Evolutionary conservation across 2,888 invertebrate genomes (phyloP), one percentile per base, ranked within the genome.

Genomic region (Drosophila rellima): DNA sequence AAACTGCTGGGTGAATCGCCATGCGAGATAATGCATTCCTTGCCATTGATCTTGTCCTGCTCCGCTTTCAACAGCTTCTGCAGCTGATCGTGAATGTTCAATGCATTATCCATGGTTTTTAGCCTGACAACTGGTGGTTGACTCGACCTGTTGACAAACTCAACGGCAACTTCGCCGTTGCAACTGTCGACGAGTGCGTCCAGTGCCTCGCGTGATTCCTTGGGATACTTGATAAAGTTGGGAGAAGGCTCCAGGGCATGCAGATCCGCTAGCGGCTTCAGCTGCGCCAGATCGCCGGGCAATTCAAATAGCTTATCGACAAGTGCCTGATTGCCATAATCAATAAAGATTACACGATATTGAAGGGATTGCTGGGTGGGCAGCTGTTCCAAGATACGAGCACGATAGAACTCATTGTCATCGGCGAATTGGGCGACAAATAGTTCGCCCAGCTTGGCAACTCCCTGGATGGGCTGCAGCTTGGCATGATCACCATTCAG

Each of bases 331-430:
- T 95, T 95, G 5, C 96, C 96, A 80, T 94, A 95, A 90, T 96
- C 96, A 4, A 96, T 94, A 81, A 96, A 96, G 5, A 95, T 93
- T 0, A 96, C 95, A 0, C 95, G 95, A 0, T 94, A 96, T 31
- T 95, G 75, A 13, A 77, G 59, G 37, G 73, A 20, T 3, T 65
- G 7, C 95, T 68, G 47, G 2, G 65, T 95, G 72, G 94, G 78
- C 73, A 79, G 11, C 15, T 71, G 44, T 84, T 96, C 96, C 39
- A 98, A 94, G 8, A 98, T 95, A 88, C 95, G 95, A 0, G 97
- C 98, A 66, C 99, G 94, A 92, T 98, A 99, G 96, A 98, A 98
- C 69, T 95, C 94, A 5, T 95, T 95, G 90, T 98, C 97, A 0
- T 95, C 95, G 0, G 94, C 94, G 91, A 96, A 98, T 78, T 96